Evolutionary conservation across 2,797 vertebrate species (phyloP), one percentile per base, ranked within the genome.

Genomic region (Masticophis lateralis): DNA sequence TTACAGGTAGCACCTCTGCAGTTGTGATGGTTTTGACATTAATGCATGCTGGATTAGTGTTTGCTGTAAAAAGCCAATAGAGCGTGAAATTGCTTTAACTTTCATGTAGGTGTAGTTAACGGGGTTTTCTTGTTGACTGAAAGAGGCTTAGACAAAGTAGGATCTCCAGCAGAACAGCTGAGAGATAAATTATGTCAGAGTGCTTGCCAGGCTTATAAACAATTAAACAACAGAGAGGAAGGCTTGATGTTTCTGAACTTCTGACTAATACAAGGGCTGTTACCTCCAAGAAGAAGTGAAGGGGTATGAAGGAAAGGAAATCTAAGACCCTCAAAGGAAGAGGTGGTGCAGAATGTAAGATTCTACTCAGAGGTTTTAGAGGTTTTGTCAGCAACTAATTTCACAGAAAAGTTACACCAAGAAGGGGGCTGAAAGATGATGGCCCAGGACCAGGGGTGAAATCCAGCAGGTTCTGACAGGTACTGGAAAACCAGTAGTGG

Each of bases 21-120:
- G 66, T 90, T 90, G n/a, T 90, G 74, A 87, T 90, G 27, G 51
- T 47, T 51, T 90, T 92, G 87, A 92, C 91, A 88, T 86, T 90
- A 90, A 92, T 55, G 11, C 51, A 66, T 57, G n/a, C 79, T 47
- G 88, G 88, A 66, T 92, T 92, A 90, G 88, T 47, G 88, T 90
- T 86, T 86, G 79, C 59, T 93, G 60, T 87, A 93, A 93, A 90
- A 83, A 90, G 55, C 51, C 79, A 90, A 66, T 57, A 93, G 92
- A 56, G 92, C 86, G 11, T 90, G 92, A 93, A 93, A 93, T 90
- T 90, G 37, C 59, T 90, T 93, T 87, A 87, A 66, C 88, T 90
- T 90, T 27, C 59, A 14, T 43, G 2, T 87, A 90, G 32, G 37
- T 88, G 86, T 20, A 22, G 61, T 88, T 88, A 92, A 56, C 32